These are phyloP conservation scores for Bombus consobrinus DNA, from an alignment of 1,140 invertebrate species.

Conservation along the genomic window DNA sequence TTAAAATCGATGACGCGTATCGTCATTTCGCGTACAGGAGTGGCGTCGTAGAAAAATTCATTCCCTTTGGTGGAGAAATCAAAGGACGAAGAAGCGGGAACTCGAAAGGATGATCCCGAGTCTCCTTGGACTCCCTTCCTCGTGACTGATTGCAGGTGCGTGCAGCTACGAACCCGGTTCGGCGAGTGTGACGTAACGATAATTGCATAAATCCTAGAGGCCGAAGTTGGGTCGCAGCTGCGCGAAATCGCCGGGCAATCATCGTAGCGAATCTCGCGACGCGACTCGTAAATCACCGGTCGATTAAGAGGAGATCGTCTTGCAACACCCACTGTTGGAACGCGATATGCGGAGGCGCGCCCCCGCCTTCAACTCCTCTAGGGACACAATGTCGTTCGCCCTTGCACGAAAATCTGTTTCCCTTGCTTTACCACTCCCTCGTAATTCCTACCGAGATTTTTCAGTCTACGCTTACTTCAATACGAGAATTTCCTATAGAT, in stretches of 20 bases:
- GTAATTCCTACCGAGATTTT: not conserved
- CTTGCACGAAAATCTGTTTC: not conserved
- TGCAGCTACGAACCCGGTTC: not conserved
- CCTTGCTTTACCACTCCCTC: not conserved
- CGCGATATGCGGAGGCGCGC: not conserved
- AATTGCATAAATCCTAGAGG: constrained; percentile 56
- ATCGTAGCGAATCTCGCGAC: constrained; percentile 67
- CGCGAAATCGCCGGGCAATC: constrained; percentile 63
- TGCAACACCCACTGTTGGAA: constrained; percentile 67
- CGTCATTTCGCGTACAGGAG: no score
- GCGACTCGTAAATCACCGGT: constrained; percentile 72
- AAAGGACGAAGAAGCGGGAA: not conserved
- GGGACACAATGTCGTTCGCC: constrained; percentile 11
- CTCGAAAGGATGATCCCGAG: not conserved
- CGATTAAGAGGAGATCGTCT: constrained; percentile 76
- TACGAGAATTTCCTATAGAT: no score
- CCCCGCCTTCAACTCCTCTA: not conserved
- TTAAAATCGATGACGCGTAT: not conserved
- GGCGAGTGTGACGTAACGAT: constrained; percentile 29
- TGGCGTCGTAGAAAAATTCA: not conserved
- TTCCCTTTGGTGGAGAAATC: no score
- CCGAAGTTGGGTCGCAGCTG: constrained; percentile 54
- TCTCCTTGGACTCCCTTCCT: not conserved
- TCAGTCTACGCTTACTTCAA: not conserved
- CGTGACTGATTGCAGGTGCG: constrained; percentile 30